These are phyloP conservation scores for Spizaetus ornatus DNA, from an alignment of 2,113 vertebrate species.

Conservation along the genomic window DNA sequence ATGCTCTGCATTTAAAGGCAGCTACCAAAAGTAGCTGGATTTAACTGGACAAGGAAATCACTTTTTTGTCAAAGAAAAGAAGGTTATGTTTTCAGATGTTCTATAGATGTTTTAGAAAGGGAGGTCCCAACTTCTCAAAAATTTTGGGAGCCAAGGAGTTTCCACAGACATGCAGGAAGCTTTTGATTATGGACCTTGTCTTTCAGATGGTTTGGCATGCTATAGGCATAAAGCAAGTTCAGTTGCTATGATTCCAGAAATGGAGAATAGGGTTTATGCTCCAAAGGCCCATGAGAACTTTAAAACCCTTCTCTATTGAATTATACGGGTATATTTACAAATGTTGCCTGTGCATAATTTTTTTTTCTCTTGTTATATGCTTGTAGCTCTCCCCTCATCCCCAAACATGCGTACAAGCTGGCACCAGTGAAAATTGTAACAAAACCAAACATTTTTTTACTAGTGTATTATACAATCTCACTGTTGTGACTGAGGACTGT, in stretches of 20 bases:
- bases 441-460: rapidly evolving
- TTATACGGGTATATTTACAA: neutral
- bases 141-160: neutral
- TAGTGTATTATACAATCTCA: neutral
- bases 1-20: neutral
- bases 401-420: neutral
- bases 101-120: neutral
- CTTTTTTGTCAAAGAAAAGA: neutral
- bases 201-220: neutral
- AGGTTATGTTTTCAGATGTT: neutral
- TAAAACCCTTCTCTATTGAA: neutral
- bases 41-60: neutral
- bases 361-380: neutral
- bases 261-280: neutral
- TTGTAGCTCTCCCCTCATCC: neutral
- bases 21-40: neutral
- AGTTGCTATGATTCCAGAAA: neutral
- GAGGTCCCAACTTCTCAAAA: neutral
- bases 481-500: neutral
- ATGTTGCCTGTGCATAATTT: neutral
- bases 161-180: rapidly evolving
- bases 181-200: neutral
- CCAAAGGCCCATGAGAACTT: neutral
- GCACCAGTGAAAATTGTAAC: neutral
- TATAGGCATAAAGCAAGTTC: neutral